Evolutionary conservation across 1,140 invertebrate species (phyloP).

Genomic region (Pogonomyrmex californicus): DNA sequence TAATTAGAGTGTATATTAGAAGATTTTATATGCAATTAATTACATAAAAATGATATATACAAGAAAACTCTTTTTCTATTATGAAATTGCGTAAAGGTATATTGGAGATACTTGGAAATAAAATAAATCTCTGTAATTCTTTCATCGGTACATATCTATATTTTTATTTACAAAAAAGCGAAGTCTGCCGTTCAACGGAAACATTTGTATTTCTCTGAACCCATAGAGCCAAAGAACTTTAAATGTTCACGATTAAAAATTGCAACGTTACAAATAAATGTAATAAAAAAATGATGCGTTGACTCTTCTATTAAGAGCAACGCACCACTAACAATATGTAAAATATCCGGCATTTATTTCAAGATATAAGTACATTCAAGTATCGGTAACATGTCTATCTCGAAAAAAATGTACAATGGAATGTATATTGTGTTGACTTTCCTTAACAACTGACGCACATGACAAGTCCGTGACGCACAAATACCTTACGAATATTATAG

Average conservation of each 20-base stretch:
- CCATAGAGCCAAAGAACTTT: background rate
- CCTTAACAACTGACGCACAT: background rate
- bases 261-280: background rate
- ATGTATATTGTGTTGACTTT: constrained; percentile 17
- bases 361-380: constrained; percentile 10
- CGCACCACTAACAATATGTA: constrained; percentile 1
- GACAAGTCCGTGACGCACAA: constrained; percentile 4
- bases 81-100: background rate
- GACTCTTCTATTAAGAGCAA: background rate
- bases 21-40: background rate
- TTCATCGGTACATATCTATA: background rate
- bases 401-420: constrained; percentile 47
- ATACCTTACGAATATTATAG: constrained; percentile 37
- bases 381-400: constrained; percentile 17
- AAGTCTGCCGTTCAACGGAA: constrained; percentile 13
- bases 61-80: background rate
- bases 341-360: constrained; percentile 11
- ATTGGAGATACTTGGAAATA: too few species aligned
- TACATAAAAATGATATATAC: background rate
- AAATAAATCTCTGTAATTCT: background rate
- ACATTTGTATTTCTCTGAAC: constrained; percentile 13
- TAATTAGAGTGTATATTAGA: background rate
- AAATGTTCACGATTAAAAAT: constrained; percentile 6
- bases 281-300: constrained; percentile 10
- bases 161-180: constrained; percentile 39